Evolutionary conservation across 2,113 vertebrate genomes (phyloP), one percentile per base, ranked within the genome.

Genomic region (Trematomus loennbergii): DNA sequence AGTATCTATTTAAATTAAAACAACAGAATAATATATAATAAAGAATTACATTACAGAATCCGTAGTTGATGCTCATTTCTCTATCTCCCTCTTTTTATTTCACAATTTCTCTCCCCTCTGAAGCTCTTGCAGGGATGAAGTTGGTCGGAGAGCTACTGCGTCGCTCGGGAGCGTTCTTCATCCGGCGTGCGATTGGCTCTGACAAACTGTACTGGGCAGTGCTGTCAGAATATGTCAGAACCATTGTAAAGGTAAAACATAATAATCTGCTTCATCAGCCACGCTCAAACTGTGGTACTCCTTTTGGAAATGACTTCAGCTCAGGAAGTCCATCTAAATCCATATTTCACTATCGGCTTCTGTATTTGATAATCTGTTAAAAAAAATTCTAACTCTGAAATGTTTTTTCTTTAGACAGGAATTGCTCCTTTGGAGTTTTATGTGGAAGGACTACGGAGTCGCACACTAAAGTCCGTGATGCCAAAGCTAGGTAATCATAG

Each of bases 381-480:
- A 5, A 25, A 16, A 1, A 1, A 0, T 13, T 54, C 15, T 17
- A 15, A 69, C 10, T 1, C 4, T 52, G 64, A 6, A 9, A 33
- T 73, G 9, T 83, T 9, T 79, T 15, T 85, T 62, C 17, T 72
- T 15, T 87, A 98, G 97, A 97, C 60, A 86, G 97, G 97, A 82
- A 95, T 95, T 84, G 97, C 97, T 82, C 98, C 98, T 33, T 40
- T 99, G 88, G 98, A 99, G 94, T 99, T 99, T 95, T 99, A 95
- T 76, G 95, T 99, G 61, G 98, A 99, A 90, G 98, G 98, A 46
- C 95, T 97, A 65, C 94, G 98, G 86, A 99, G 97, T 90, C 96
- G 98, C 43, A 96, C 97, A 0, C 92, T 97, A 71, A 99, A 99
- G 93, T 97, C 97, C 63, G 79, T 97, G 86, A 91, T 89, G 36